Evolutionary conservation across 2,888 invertebrate species (phyloP), one percentile per base, ranked within the genome.

Genomic region (Polymixis flavicincta): DNA sequence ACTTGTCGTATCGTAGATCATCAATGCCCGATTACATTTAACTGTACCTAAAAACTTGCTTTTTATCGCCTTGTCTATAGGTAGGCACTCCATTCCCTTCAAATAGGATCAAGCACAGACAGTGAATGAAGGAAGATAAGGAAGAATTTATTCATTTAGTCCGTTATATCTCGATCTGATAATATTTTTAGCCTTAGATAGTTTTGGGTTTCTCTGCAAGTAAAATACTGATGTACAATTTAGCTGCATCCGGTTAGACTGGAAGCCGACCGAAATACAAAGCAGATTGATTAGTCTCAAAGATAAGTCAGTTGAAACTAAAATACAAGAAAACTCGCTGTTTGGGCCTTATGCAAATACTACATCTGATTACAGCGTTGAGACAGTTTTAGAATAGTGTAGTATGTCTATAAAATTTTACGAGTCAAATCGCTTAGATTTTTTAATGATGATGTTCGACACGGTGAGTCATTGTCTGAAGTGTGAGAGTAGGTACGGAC

Each of bases 391-490:
- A 52, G 37, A 42, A 59, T 28, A 61, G 48, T 32, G 17, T 37
- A 22, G 22, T 55, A 3, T 32, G 32, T 63, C 32, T 14, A 64
- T 71, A 64, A 71, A 77, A 64, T 0, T 52, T 52, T 32, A 78
- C 45, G 57, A 65, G 28, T 25, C 2, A 78, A 50, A 71, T 72
- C 48, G 72, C 48, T 64, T 60, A 37, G n/a, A 57, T 63, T 74
- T 66, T 74, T 80, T 60, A 72, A 52, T 28, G 65, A 28, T 32
- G 45, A 19, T 57, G 19, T 52, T 28, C 54, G 37, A 50, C 19
- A 13, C 6, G 42, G 8, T 79, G 78, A 78, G 64, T 80, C 75
- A 75, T 65, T 54, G 64, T 72, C 59, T 48, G 71, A 66, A 72
- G 60, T 32, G 71, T 42, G 59, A 59, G 72, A 57, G 52, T n/a